Base-by-base conservation (phyloP, 1,140 invertebrate species). In the Bombus impatiens region DNA sequence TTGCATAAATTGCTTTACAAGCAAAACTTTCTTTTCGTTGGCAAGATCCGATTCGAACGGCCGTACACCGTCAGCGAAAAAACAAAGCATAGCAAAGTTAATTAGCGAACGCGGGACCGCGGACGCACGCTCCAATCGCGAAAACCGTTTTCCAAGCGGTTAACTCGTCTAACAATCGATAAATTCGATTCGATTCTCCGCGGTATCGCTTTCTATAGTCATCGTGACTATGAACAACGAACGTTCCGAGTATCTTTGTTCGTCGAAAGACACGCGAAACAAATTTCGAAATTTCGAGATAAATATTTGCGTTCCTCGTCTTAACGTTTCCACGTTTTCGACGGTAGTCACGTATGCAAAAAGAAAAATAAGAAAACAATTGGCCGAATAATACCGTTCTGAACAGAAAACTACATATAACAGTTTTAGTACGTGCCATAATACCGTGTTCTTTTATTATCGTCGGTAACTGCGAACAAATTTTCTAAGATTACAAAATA, bases 161-260 rank as follows among this genome's bases (percentile, higher is more conserved):
- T 78, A 65, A 78, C 77, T 78, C 57, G 59, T 65, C 28, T 67
- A 78, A 78, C 77, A 44, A 78, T 78, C 77, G 65, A 79, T 47
- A 79, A 79, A 65, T 78, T 65, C 77, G 4, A 18, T 67, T 44
- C 28, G 40, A 44, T 67, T 32, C 10, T 67, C 37, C 12, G 0
- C 59, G 6, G 28, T 22, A 40, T 22, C 65, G 25, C 65, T 79
- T 79, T 79, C 78, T 68, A 67, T 32, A 28, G 8, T n/a, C 5
- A n/a, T 62, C 65, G 65, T 32, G 15, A 35, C 18, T 53, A 67
- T 18, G 13, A 67, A 9, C 12, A 59, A 59, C 3, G n/a, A 12
- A 40, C 25, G 28, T 40, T 28, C 0, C 2, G 18, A 32, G 13
- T 13, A 28, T 57, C 18, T 32, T 37, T 57, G 12, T 37, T 32